Conservation (phyloP, 1,140 invertebrate genomes). For the Andrena cerasifolii region DNA sequence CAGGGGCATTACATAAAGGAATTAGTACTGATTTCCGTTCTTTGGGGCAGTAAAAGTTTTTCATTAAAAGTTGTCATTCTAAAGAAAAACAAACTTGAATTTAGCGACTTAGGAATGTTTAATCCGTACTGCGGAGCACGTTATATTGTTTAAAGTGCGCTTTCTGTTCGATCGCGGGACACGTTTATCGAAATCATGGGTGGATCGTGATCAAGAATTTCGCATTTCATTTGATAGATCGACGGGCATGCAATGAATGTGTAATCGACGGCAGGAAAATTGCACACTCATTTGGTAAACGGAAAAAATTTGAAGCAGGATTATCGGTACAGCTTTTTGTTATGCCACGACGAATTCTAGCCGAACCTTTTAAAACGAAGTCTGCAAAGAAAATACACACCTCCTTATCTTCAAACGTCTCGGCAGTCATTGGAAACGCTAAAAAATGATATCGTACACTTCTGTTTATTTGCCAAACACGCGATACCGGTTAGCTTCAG, state of each 20-base stretch:
- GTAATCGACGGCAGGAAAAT: conserved; percentile 27
- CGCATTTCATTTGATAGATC: conserved; percentile 6
- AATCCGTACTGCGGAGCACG: too few species aligned
- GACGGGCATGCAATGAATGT: conserved; percentile 8
- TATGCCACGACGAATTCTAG: neutral
- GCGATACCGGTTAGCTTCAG: conserved; percentile 6
- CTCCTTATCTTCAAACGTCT: conserved; percentile 19
- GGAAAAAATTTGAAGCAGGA: conserved; percentile 13
- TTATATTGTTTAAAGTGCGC: neutral
- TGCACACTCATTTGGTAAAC: conserved; percentile 43
- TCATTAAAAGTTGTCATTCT: neutral
- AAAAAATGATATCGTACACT: neutral
- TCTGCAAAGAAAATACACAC: neutral
- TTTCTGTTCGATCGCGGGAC: neutral
- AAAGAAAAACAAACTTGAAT: neutral
- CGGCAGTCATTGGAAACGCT: conserved; percentile 15
- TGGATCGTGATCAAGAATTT: neutral
- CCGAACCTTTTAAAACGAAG: neutral
- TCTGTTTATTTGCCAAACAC: conserved; percentile 29
- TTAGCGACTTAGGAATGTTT: too few species aligned
- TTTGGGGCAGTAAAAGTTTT: neutral
- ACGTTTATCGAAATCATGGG: neutral
- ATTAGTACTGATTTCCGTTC: neutral
- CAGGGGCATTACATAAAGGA: neutral
- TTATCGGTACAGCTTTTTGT: neutral